phyloP scores from a whole-genome alignment of 2,113 vertebrate genomes.

The Antennarius striatus region DNA sequence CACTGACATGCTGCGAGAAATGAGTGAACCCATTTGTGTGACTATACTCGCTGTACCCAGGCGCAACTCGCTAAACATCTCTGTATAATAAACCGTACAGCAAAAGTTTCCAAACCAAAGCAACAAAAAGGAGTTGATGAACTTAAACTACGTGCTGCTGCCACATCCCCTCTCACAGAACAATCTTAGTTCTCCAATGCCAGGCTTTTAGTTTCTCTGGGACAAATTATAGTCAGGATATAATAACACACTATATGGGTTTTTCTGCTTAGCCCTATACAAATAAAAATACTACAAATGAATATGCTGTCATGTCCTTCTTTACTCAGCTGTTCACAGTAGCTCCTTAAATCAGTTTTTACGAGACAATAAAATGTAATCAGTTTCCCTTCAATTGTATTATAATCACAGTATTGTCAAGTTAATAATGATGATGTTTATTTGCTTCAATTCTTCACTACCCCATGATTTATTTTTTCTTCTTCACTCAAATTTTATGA shows the following conservation, averaged over 20 bases:
- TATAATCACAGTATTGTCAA: slow-evolving; percentile 15
- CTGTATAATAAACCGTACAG: too few species aligned
- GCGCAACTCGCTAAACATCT: too few species aligned
- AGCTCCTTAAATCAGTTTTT: neutral
- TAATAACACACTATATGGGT: slow-evolving; percentile 49
- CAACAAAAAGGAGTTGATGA: neutral
- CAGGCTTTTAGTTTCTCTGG: slow-evolving; percentile 48
- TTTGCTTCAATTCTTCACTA: slow-evolving; percentile 9
- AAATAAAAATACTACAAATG: slow-evolving; percentile 59
- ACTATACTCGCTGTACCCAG: too few species aligned
- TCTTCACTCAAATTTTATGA: neutral
- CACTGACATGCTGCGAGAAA: too few species aligned
- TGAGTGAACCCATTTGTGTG: too few species aligned
- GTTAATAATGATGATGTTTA: slow-evolving; percentile 13
- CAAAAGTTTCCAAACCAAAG: too few species aligned
- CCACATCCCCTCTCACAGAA: slow-evolving; percentile 37
- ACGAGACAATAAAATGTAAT: neutral
- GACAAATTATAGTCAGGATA: slow-evolving; percentile 47
- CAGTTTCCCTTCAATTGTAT: slow-evolving; percentile 17
- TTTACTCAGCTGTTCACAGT: slow-evolving; percentile 27
- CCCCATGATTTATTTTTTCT: slow-evolving; percentile 11
- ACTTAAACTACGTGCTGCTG: slow-evolving; percentile 10
- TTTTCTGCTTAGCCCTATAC: slow-evolving; percentile 40
- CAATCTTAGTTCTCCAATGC: slow-evolving; percentile 33
- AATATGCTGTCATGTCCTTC: slow-evolving; percentile 50